These are phyloP conservation scores for Drosophila sproati DNA, from an alignment of 1,140 invertebrate species.

Conservation along the genomic window DNA sequence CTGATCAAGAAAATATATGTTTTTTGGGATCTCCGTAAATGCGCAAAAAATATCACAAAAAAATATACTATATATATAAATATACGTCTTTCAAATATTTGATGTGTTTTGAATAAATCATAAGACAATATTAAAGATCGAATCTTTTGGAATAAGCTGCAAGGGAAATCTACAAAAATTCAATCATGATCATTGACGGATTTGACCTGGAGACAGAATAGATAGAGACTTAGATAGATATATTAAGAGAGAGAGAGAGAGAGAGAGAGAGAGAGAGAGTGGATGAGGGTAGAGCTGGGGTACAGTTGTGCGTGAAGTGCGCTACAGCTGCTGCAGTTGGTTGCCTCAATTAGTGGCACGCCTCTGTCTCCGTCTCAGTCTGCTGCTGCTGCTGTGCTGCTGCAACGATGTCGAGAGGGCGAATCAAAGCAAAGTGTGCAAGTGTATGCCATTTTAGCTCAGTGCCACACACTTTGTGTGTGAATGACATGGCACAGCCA, in stretches of 20 bases:
- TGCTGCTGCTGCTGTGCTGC: conserved; percentile 1
- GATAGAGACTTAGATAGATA: background rate
- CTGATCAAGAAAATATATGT: no score
- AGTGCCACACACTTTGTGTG: conserved; percentile 76
- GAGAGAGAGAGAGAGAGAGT: background rate
- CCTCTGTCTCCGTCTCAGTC: conserved; percentile 21
- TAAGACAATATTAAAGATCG: background rate
- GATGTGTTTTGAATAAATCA: background rate
- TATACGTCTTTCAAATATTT: no score
- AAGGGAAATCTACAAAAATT: background rate
- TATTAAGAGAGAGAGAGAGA: background rate
- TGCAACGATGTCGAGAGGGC: conserved; percentile 29
- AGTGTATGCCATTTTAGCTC: conserved; percentile 77
- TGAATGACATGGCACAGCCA: conserved; percentile 77
- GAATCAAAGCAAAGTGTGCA: conserved; percentile 67
- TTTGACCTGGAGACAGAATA: background rate
- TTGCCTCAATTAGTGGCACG: conserved; percentile 77
- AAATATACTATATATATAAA: no score
- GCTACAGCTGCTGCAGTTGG: conserved; percentile 58
- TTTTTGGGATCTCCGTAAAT: no score
- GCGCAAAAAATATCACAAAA: no score
- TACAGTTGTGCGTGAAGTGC: conserved; percentile 60
- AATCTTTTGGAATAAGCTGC: background rate
- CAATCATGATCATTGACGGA: background rate
- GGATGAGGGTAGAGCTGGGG: conserved; percentile 9